Conservation (phyloP, 1,140 invertebrate species). For the Eueides isabella region DNA sequence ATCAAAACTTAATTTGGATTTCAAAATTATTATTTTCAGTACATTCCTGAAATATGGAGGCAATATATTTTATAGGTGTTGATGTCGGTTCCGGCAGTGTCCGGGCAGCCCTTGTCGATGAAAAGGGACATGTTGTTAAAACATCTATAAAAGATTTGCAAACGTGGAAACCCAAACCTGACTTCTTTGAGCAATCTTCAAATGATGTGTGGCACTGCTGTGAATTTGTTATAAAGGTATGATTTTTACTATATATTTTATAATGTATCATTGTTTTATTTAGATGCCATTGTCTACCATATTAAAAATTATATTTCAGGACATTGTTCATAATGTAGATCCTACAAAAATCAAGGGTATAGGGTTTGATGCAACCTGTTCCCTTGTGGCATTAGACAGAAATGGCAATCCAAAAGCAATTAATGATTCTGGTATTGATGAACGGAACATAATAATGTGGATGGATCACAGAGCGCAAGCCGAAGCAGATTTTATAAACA, state of each 20-base stretch:
- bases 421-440: conserved; percentile 86
- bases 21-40: neutral
- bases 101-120: conserved; percentile 89
- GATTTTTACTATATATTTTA: neutral
- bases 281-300: neutral
- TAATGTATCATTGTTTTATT: neutral
- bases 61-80: conserved; percentile 91
- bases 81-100: conserved; percentile 97
- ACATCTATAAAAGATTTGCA: conserved; percentile 85
- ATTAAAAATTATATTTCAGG: conserved; percentile 74
- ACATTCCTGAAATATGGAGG: conserved; percentile 42
- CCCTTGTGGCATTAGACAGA: conserved; percentile 91
- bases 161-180: conserved; percentile 89
- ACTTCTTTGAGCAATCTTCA: conserved; percentile 96
- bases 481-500: conserved; percentile 93
- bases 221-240: conserved; percentile 86
- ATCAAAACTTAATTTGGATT: neutral
- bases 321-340: conserved; percentile 83
- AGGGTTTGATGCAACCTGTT: conserved; percentile 98
- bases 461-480: conserved; percentile 96
- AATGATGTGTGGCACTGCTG: conserved; percentile 93
- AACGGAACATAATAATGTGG: conserved; percentile 97
- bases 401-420: conserved; percentile 88
- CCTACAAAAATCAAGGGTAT: conserved; percentile 88
- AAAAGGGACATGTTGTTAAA: conserved; percentile 86